Base-by-base conservation (phyloP, 2,888 invertebrate species). In the Ethmia dodecea region DNA sequence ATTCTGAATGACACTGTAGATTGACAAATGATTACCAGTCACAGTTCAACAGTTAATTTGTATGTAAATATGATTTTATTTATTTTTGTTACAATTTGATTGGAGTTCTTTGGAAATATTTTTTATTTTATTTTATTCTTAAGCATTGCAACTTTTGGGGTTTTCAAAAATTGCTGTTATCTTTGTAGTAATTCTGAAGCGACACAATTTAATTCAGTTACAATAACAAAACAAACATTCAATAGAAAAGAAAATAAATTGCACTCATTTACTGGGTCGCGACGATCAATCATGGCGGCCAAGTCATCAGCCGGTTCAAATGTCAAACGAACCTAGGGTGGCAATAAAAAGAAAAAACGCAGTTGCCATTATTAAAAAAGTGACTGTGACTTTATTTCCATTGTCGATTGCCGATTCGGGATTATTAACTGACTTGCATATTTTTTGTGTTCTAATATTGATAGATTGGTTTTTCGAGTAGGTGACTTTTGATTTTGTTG, bases 341-440 rank as follows among this genome's bases (percentile, higher is more conserved):
- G 80, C 77, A 73, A 77, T 80, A 83, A 84, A 83, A 81, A 74
- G 66, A 62, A 75, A 73, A 77, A 77, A 73, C 71, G 65, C 61
- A 73, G 75, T 73, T 77, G 81, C 83, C 68, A 80, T 83, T 84
- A 84, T 86, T 86, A 86, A 86, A 86, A 86, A 86, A 86, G 77
- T 84, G 84, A 86, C 86, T 81, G 77, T 77, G 76, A 84, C 83
- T 84, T 81, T 86, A 86, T 86, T 86, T 80, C 84, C 66, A 86
- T 86, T 86, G 86, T 86, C 68, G 77, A 84, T 74, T 83, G 80
- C 76, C 79, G 78, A 83, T 84, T 83, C 79, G 68, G 83, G 78
- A 81, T 86, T 86, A 86, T 84, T 83, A 84, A 80, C 79, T 86
- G 86, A 86, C 86, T 86, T 86, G 86, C 86, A 83, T 80, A 76